These are phyloP conservation scores for Sepiola atlantica DNA, from an alignment of 2,888 invertebrate species.

Conservation along the genomic window DNA sequence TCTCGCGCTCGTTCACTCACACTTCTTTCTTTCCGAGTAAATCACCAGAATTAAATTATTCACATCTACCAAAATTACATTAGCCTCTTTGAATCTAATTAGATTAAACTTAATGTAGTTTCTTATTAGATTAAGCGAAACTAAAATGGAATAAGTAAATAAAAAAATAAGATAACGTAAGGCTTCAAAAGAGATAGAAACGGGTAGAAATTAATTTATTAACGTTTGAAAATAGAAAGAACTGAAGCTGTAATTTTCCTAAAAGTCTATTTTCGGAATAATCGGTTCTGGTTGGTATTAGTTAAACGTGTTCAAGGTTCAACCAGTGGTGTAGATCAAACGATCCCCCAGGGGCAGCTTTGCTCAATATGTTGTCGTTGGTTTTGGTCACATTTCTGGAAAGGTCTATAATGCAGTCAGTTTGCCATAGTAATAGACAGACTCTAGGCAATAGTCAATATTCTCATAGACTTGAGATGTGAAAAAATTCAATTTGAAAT, in stretches of 20 bases:
- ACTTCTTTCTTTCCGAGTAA: not conserved
- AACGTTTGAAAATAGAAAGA: not conserved
- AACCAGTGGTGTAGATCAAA: not conserved
- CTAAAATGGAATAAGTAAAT: not conserved
- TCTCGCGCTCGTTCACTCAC: not conserved
- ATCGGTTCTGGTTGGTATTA: not conserved
- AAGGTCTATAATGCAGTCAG: constrained; percentile 2
- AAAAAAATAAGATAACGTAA: not conserved
- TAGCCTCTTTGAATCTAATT: not conserved
- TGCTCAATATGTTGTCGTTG: not conserved
- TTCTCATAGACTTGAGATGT: not conserved
- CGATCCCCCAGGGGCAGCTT: not conserved
- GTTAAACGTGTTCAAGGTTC: not conserved
- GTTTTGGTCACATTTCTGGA: not conserved
- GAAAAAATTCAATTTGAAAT: not conserved
- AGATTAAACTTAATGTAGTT: constrained; percentile 2
- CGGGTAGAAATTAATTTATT: not conserved
- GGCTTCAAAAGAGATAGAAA: not conserved
- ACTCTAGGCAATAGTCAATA: not conserved
- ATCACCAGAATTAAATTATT: not conserved
- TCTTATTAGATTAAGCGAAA: not conserved
- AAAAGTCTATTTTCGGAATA: not conserved
- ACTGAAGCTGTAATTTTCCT: not conserved
- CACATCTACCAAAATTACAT: constrained; percentile 6
- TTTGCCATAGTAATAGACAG: not conserved